Percentiles rank a stretch among this genome's conserved stretches.
phyloP scores from a whole-genome alignment of 1,140 invertebrate species.

The Latrodectus geometricus region DNA sequence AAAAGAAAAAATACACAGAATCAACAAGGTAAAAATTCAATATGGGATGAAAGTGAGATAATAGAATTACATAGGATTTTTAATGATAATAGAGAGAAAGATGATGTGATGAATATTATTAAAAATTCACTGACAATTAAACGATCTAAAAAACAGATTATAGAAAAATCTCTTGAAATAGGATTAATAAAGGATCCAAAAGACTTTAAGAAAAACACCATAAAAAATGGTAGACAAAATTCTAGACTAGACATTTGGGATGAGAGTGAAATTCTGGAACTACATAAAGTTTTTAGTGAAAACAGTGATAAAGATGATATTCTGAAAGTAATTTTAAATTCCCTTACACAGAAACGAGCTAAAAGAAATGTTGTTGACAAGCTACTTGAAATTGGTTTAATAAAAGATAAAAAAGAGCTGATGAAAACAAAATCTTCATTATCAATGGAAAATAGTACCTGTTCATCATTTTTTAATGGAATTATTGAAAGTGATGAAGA shows the following conservation, averaged over 20 bases:
- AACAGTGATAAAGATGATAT: slow-evolving; percentile 65
- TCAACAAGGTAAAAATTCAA: neutral
- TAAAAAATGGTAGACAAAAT: neutral
- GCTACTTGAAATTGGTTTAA: slow-evolving; percentile 66
- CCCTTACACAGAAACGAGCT: slow-evolving; percentile 65
- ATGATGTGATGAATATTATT: neutral
- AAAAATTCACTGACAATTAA: neutral
- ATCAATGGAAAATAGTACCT: neutral
- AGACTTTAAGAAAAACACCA: neutral
- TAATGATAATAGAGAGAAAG: neutral
- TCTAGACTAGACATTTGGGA: neutral
- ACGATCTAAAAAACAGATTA: neutral
- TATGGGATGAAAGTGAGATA: neutral
- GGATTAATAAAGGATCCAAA: neutral
- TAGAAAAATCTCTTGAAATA: neutral
- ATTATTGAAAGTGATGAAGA: neutral
- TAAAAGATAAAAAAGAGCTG: slow-evolving; percentile 67
- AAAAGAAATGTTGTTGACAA: slow-evolving; percentile 68
- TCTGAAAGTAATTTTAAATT: slow-evolving; percentile 66
- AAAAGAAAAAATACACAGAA: neutral
- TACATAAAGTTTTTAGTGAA: slow-evolving; percentile 30
- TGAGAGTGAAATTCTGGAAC: slow-evolving; percentile 56
- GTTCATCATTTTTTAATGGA: neutral
- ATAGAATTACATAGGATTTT: neutral
- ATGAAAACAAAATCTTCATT: slow-evolving; percentile 65